These are phyloP conservation scores for Sinella curviseta DNA, from an alignment of 1,140 invertebrate genomes.

Conservation along the genomic window DNA sequence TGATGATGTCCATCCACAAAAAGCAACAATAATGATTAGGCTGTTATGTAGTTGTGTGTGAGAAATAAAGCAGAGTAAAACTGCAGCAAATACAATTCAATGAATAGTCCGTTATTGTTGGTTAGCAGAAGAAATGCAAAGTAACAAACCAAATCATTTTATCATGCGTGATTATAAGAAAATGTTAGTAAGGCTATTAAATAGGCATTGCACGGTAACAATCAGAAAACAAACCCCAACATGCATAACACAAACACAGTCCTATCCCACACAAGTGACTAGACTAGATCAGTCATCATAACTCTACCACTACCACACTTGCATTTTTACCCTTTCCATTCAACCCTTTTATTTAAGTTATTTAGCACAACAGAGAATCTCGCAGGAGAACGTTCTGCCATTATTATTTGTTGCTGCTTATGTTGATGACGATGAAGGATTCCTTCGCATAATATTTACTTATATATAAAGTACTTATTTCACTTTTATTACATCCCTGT, in stretches of 20 bases:
- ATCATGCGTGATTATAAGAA: not conserved
- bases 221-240: not conserved
- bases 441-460: not conserved
- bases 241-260: not conserved
- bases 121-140: not conserved
- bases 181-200: not conserved
- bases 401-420: not conserved
- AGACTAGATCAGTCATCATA: conserved; percentile 4
- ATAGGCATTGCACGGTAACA: not conserved
- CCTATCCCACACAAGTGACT: not conserved
- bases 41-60: not conserved
- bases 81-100: not conserved
- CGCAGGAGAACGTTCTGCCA: not conserved
- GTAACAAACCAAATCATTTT: not conserved
- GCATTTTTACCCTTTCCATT: conserved; percentile 19
- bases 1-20: not conserved
- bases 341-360: conserved; percentile 4
- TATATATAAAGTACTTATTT: not conserved
- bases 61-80: conserved; percentile 12
- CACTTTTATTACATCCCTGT: not conserved
- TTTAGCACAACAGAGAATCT: not conserved
- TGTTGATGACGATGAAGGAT: not conserved
- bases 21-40: not conserved
- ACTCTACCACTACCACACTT: not conserved
- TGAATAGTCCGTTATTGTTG: not conserved